These are phyloP conservation scores for Tenthredo livida DNA, from an alignment of 2,888 invertebrate genomes.

Conservation along the genomic window DNA sequence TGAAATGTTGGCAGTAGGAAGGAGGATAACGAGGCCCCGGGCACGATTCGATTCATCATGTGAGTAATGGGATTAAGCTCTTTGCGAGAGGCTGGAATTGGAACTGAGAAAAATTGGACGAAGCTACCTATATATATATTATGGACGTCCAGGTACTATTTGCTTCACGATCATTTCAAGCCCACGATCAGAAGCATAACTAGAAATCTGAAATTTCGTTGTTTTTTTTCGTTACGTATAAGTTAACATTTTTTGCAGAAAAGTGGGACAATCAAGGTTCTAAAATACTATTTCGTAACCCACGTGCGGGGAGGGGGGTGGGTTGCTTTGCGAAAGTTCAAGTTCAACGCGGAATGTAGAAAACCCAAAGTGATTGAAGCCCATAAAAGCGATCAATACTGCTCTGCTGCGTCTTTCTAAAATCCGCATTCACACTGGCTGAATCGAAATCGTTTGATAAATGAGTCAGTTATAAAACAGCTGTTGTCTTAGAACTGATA, in stretches of 20 bases:
- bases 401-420: constrained; percentile 21
- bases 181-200: too few species aligned
- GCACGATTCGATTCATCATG: constrained; percentile 39
- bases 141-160: neutral
- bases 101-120: neutral
- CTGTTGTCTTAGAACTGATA: neutral
- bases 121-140: neutral
- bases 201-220: neutral
- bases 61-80: constrained; percentile 39
- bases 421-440: constrained; percentile 17
- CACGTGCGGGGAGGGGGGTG: neutral
- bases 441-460: neutral
- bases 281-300: neutral
- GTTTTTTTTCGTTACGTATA: neutral
- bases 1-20: constrained; percentile 15
- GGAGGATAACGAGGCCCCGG: constrained; percentile 18
- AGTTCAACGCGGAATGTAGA: constrained; percentile 10
- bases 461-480: neutral
- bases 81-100: neutral
- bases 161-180: neutral
- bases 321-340: constrained; percentile 7
- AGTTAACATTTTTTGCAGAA: neutral
- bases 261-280: neutral
- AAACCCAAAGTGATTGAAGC: constrained; percentile 10
- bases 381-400: constrained; percentile 51